Evolutionary conservation across 2,797 vertebrate species (phyloP), one percentile per base, ranked within the genome.

Genomic region (Bovichtus diacanthus): DNA sequence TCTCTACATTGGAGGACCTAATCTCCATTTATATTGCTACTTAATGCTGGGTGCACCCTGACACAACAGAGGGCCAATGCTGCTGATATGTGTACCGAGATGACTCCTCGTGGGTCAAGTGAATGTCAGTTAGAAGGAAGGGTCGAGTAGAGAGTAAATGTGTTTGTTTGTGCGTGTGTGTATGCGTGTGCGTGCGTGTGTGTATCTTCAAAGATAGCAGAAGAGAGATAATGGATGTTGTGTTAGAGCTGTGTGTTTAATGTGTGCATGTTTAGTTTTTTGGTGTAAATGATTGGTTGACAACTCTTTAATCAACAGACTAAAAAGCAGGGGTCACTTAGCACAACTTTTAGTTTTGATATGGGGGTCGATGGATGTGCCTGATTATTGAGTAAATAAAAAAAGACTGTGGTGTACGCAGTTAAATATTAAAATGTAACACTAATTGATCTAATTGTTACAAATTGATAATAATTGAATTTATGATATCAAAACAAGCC

Each of bases 1-100:
- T 62, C 69, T 80, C 74, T 34, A 66, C 65, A 80, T 47, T 71
- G 54, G 74, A 84, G 67, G 27, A 68, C 50, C 73, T 90, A 59
- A 92, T 93, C 93, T 92, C 80, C 90, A 92, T 92, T 93, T 93
- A 91, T 90, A 93, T 93, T 92, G 83, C 88, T 80, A 88, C 77
- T 88, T 86, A 91, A 82, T 72, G 76, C 53, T 15, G 67, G 68
- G 49, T 73, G 59, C 74, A 69, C 18, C 74, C 80, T 79, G 80
- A 83, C 80, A 81, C 77, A 73, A 70, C 78, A 75, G 60, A 78
- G 47, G 54, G 67, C 15, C 70, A 25, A 64, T 69, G 25, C 27
- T 50, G 62, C 78, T 58, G 77, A 81, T 74, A 62, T 58, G 73
- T 71, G 51, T 50, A 49, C 62, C 2, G 27, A 71, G 67, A 80